phyloP scores from a whole-genome alignment of 2,888 invertebrate species.

The Sicus ferrugineus region DNA sequence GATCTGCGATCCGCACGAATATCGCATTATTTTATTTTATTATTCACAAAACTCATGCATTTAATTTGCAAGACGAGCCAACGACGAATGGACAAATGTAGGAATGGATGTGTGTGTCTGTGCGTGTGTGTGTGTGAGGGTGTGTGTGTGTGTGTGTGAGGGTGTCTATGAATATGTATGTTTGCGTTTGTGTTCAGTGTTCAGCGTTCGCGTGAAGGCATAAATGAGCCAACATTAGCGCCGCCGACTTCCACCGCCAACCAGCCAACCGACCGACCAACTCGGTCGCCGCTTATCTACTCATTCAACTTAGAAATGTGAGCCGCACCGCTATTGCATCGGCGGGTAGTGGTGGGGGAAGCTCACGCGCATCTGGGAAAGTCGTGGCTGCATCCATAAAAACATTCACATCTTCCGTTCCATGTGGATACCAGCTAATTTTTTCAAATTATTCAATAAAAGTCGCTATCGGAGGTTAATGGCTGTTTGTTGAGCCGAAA shows the following conservation, averaged over 20 bases:
- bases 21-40: constrained; percentile 28
- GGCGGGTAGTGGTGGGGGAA: background rate
- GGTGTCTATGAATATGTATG: background rate
- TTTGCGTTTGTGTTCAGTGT: background rate
- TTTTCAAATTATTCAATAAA: constrained; percentile 17
- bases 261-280: background rate
- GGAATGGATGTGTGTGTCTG: background rate
- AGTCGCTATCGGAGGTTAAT: background rate
- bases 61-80: constrained; percentile 20
- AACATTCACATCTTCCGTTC: background rate
- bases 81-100: background rate
- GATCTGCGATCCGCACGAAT: constrained; percentile 30
- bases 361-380: constrained; percentile 7
- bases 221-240: constrained; percentile 9
- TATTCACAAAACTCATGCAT: constrained; percentile 30
- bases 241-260: background rate
- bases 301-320: no score
- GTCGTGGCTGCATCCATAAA: background rate
- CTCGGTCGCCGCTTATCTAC: background rate
- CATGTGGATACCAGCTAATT: background rate
- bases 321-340: background rate
- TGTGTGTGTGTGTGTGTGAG: background rate
- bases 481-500: background rate
- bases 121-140: background rate
- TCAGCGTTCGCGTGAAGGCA: background rate